Evolutionary conservation across 2,113 vertebrate genomes (phyloP).

Genomic region (Platanista minor): DNA sequence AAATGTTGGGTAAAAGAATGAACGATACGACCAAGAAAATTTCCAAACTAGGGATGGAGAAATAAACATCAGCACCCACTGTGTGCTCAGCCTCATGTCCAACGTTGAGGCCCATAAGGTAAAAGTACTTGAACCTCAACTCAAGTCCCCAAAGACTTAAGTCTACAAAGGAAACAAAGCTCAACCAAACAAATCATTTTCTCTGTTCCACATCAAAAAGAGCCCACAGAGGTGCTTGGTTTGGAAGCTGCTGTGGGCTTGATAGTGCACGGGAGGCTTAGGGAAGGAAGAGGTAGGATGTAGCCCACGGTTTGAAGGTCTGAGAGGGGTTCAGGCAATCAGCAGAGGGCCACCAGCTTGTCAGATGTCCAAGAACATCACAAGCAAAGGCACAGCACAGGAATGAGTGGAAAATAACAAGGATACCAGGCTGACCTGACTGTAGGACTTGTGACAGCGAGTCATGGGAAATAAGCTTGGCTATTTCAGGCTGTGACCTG

Average conservation of each 20-base stretch:
- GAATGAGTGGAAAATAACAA: conserved; percentile 32
- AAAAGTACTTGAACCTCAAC: not conserved
- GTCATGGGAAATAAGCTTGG: conserved; percentile 7
- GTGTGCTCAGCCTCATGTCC: not conserved
- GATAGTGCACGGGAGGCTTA: not conserved
- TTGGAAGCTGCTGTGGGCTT: not conserved
- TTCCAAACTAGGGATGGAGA: not conserved
- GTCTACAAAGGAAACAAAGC: not conserved
- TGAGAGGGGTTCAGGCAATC: not conserved
- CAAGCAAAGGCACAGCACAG: not conserved
- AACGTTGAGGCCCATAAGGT: not conserved
- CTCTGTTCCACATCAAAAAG: not conserved
- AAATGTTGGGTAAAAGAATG: not conserved
- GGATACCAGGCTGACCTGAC: not conserved
- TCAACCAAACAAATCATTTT: not conserved
- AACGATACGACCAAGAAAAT: not conserved
- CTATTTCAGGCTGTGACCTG: conserved; percentile 50
- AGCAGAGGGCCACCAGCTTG: not conserved
- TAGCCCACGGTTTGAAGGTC: not conserved
- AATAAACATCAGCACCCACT: not conserved
- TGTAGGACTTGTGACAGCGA: not conserved
- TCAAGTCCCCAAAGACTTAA: not conserved
- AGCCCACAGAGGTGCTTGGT: not conserved
- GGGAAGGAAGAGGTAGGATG: not conserved
- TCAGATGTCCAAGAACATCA: not conserved